Conservation (phyloP, 2,888 invertebrate genomes). For the Notodonta dromedarius region DNA sequence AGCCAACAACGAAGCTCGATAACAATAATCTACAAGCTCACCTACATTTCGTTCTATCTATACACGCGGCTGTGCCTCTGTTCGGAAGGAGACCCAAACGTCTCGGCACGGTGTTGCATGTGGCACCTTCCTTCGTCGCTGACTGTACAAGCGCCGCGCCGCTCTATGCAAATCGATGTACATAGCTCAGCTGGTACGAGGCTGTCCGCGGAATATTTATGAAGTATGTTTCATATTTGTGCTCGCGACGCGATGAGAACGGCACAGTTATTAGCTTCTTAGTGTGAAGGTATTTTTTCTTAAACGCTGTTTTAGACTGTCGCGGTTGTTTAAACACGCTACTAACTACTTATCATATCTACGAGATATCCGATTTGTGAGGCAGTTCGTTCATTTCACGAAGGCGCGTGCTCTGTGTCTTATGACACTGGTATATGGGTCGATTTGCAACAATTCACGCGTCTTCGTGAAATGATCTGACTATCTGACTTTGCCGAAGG, state of each 20-base stretch:
- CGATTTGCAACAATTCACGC: too few relatives aligned
- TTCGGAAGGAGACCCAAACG: not conserved
- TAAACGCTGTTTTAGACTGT: conserved; percentile 4
- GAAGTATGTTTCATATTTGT: conserved; percentile 6
- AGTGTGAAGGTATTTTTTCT: not conserved
- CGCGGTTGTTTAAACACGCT: conserved; percentile 1
- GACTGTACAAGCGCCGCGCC: conserved; percentile 12
- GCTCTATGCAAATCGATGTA: conserved; percentile 20
- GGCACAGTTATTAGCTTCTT: conserved; percentile 11
- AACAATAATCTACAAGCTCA: conserved; percentile 27
- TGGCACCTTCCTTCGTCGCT: conserved; percentile 10
- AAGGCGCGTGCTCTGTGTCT: too few relatives aligned
- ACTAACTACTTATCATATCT: not conserved
- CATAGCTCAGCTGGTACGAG: conserved; percentile 5
- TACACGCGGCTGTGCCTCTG: not conserved
- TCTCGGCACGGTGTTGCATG: not conserved
- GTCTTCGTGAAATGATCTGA: too few relatives aligned
- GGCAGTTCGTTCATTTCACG: too few relatives aligned
- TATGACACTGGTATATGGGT: too few relatives aligned
- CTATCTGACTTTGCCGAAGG: too few relatives aligned
- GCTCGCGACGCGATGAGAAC: not conserved
- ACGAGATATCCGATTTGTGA: not conserved
- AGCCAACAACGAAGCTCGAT: conserved; percentile 41
- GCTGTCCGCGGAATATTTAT: conserved; percentile 21
- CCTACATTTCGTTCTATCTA: conserved; percentile 13